Base-by-base conservation (phyloP, 2,888 invertebrate genomes). In the Lepidochitona cinerea region DNA sequence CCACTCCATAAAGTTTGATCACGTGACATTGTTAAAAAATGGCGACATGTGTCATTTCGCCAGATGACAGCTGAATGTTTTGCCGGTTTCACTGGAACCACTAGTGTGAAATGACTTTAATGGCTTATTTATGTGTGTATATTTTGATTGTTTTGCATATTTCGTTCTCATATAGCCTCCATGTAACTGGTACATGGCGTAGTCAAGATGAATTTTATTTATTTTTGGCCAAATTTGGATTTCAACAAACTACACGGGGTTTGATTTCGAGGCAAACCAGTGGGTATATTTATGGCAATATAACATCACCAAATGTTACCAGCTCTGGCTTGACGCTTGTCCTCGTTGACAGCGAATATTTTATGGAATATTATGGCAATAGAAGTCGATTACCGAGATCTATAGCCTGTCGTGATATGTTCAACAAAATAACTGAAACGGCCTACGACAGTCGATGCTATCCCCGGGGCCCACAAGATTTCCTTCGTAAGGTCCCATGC, bases 261-360 rank as follows among this genome's bases (percentile, higher is more conserved):
- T 95, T 96, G 90, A 94, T 95, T 83, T 94, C 94, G 85, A 94
- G 94, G 83, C 94, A 96, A 87, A 96, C 97, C 80, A 95, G 95
- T 91, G 98, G 98, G 67, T 98, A 96, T 91, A 96, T 99, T 84
- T 99, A 96, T 90, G 99, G 99, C 18, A 98, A 98, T 90, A 94
- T 98, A 66, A 96, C 97, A 35, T 93, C 96, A 0, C 93, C 92
- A 79, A 72, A 78, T 37, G 76, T 72, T 6, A 53, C 74, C 23
- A 76, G 75, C 4, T 76, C 78, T 79, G 94, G 94, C 14, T 93
- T 95, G 49, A 96, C 96, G 23, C 93, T 98, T 81, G 96, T 96
- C n/a, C 96, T 98, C 14, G 92, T 98, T 81, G 97, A 97, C 89
- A 94, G 96, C 87, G 93, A 94, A 75, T 95, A 95, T 91, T 98